Evolutionary conservation across 2,113 vertebrate genomes (phyloP), one percentile per base, ranked within the genome.

Genomic region (Patagioenas fasciata): DNA sequence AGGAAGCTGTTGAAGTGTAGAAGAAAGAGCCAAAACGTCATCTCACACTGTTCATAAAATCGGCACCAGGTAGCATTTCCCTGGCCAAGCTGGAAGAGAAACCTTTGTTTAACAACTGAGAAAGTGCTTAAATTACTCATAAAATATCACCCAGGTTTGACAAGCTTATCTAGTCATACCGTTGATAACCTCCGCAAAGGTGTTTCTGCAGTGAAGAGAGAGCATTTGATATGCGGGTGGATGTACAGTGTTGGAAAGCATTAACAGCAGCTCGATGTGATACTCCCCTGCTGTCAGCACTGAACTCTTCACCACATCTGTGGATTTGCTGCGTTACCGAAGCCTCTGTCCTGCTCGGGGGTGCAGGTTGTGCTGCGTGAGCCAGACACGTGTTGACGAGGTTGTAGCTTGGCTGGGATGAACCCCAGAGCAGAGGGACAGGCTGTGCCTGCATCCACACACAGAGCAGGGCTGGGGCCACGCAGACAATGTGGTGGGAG

Each of bases 1-100:
- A 80, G 97, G 95, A 95, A 91, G 82, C 57, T 38, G 32, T 25
- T 83, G 74, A 79, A 89, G 61, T 40, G 70, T 21, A 62, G 71
- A 81, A 62, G 69, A 91, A 85, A n/a, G 82, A 87, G 71, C 4
- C 10, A 93, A 36, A 91, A 51, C 2, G 0, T 87, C 84, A 50
- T 79, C 71, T 83, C 79, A 50, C 32, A 6, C 56, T 40, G 7
- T 40, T 88, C 56, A 31, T 62, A 42, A 88, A 91, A 78, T 77
- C 47, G 57, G 81, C 77, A 57, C 24, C 40, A 23, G 65, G 56
- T 44, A 91, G 53, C 64, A 8, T 79, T 93, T 91, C 77, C 67
- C 67, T 24, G 44, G 70, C 86, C 81, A 83, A 69, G 60, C 31
- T 48, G 86, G 64, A 81, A 89, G 78, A 85, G 56, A 67, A 93